A percentile compares a stretch with the other conserved stretches of the same genome.
Conservation (phyloP, 1,140 invertebrate species). For the Euwallacea similis region DNA sequence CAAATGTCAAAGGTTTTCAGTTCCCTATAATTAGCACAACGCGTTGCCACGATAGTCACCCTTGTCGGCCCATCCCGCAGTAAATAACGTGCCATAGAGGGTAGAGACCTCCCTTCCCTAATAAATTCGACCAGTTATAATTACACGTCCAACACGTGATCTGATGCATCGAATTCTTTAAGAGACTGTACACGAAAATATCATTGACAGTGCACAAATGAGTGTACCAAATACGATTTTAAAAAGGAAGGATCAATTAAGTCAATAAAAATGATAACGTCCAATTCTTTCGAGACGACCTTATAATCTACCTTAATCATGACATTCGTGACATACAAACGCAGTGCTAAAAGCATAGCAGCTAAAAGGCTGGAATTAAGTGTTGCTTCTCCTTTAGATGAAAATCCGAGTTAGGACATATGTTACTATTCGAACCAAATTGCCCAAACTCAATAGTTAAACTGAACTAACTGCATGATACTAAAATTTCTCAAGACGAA, state of each 20-base stretch:
- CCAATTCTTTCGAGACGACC: slow-evolving; percentile 19
- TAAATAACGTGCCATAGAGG: slow-evolving; percentile 12
- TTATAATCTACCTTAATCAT: slow-evolving; percentile 10
- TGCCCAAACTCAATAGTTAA: no score
- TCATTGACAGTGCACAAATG: not conserved
- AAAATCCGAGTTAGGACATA: no score
- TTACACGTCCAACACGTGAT: slow-evolving; percentile 10
- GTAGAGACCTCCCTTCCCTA: slow-evolving; percentile 25
- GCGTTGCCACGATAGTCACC: slow-evolving; percentile 43
- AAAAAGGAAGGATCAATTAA: slow-evolving; percentile 26
- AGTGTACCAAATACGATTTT: slow-evolving; percentile 10
- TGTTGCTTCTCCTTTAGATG: no score
- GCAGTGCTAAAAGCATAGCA: no score
- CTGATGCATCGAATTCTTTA: no score
- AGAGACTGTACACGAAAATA: not conserved
- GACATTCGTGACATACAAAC: not conserved
- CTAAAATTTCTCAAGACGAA: no score
- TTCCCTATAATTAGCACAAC: slow-evolving; percentile 54
- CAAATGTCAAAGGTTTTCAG: slow-evolving; percentile 55
- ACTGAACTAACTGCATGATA: no score
- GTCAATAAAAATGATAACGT: slow-evolving; percentile 18
- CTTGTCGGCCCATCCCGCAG: slow-evolving; percentile 23
- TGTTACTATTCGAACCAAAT: no score
- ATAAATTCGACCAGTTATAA: slow-evolving; percentile 34
- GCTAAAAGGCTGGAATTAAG: no score